Conservation (phyloP, 2,113 vertebrate genomes). For the Apaloderma vittatum region DNA sequence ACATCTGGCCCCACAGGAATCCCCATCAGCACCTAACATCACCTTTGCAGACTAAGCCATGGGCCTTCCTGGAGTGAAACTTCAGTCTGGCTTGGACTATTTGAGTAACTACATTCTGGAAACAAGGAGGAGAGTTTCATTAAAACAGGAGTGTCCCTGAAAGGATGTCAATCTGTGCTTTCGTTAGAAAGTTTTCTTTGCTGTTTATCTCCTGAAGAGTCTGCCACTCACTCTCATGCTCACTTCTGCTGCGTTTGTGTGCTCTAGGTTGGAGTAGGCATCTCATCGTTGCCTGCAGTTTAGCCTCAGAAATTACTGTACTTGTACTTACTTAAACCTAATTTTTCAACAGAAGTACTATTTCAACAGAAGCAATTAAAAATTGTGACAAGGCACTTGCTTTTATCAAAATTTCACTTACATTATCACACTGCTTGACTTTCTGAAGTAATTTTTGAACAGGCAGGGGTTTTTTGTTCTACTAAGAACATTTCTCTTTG, state of each 20-base stretch:
- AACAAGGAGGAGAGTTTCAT: not conserved
- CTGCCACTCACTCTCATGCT: not conserved
- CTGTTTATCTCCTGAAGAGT: not conserved
- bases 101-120: not conserved
- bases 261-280: not conserved
- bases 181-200: not conserved
- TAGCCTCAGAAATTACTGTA: not conserved
- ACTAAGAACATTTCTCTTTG: not conserved
- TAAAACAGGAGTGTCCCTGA: not conserved
- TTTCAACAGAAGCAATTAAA: slow-evolving; percentile 14
- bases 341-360: not conserved
- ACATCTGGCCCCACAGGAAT: not conserved
- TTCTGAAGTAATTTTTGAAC: not conserved
- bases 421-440: not conserved
- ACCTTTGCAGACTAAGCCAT: not conserved
- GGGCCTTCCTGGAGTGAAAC: not conserved
- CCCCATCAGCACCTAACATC: accelerated
- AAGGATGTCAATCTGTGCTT: not conserved
- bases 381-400: not conserved
- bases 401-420: not conserved
- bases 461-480: not conserved
- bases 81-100: not conserved
- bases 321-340: not conserved
- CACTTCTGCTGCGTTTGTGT: not conserved
- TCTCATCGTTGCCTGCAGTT: not conserved